Conservation (phyloP, 2,888 invertebrate genomes). For the Pachycephus smyrnensis region DNA sequence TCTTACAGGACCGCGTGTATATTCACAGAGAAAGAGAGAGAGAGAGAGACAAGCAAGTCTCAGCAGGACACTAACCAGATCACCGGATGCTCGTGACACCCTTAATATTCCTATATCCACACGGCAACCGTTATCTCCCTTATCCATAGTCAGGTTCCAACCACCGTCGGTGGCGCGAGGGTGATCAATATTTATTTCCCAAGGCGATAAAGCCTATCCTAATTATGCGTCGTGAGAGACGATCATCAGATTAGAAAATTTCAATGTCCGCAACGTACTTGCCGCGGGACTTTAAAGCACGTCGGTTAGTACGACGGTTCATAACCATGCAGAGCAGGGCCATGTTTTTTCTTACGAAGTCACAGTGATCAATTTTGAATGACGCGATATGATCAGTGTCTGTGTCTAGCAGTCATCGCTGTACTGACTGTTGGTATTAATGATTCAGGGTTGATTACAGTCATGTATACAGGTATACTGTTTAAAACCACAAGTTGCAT, state of each 20-base stretch:
- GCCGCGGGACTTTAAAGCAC: neutral
- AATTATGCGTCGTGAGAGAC: constrained; percentile 1
- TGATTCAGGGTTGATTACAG: too few relatives aligned
- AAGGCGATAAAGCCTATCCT: constrained; percentile 1
- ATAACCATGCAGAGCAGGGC: too few relatives aligned
- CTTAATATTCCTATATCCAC: constrained; percentile 49
- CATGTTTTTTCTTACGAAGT: too few relatives aligned
- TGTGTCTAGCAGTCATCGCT: too few relatives aligned
- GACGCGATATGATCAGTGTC: too few relatives aligned
- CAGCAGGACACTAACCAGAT: constrained; percentile 60
- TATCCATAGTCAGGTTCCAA: constrained; percentile 6
- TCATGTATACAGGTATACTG: too few relatives aligned
- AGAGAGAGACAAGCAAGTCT: constrained; percentile 15
- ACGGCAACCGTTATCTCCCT: constrained; percentile 25
- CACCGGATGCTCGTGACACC: constrained; percentile 62
- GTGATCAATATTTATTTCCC: constrained; percentile 3
- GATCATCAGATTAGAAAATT: neutral
- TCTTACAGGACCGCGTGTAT: constrained; percentile 24
- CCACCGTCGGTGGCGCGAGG: neutral
- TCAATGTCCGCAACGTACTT: neutral
- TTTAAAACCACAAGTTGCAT: too few relatives aligned
- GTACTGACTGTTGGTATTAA: too few relatives aligned
- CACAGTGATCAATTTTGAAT: too few relatives aligned
- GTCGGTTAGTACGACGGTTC: neutral
- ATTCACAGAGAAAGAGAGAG: constrained; percentile 14